Percentiles rank a stretch among this genome's conserved stretches.
These are phyloP conservation scores for Phortica variegata DNA, from an alignment of 1,140 invertebrate species.

Conservation along the genomic window DNA sequence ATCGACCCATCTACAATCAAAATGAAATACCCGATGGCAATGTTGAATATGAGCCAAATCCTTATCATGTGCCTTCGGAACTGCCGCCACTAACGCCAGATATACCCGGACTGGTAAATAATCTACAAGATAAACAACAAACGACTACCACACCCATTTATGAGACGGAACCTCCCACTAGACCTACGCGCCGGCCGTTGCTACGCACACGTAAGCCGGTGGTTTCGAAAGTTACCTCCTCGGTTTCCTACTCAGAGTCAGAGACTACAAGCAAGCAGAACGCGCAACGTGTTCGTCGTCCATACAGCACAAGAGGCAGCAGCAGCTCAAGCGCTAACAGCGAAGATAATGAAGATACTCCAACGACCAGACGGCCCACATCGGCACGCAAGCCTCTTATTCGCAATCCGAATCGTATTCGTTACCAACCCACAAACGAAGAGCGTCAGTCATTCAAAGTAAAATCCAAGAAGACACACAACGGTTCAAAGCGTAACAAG, in stretches of 20 bases:
- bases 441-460: conserved; percentile 40
- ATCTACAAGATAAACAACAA: conserved; percentile 56
- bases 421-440: conserved; percentile 50
- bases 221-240: conserved; percentile 40
- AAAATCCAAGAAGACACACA: conserved; percentile 31
- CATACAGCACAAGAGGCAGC: conserved; percentile 31
- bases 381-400: conserved; percentile 42
- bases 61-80: conserved; percentile 51
- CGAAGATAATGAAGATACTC: conserved; percentile 26
- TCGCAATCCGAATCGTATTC: conserved; percentile 55
- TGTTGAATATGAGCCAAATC: conserved; percentile 53
- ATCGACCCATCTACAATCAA: conserved; percentile 41
- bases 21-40: conserved; percentile 45
- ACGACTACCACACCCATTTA: conserved; percentile 31
- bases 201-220: conserved; percentile 44
- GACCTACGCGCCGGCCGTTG: conserved; percentile 50
- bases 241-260: conserved; percentile 46
- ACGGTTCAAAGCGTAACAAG: conserved; percentile 37
- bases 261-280: conserved; percentile 30
- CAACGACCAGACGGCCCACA: conserved; percentile 58
- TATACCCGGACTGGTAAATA: conserved; percentile 63
- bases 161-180: conserved; percentile 51
- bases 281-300: conserved; percentile 39
- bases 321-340: conserved; percentile 38
- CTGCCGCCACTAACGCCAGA: conserved; percentile 61